Evolutionary conservation across 2,888 invertebrate genomes (phyloP), one percentile per base, ranked within the genome.

Genomic region (Dasypogon diadema): DNA sequence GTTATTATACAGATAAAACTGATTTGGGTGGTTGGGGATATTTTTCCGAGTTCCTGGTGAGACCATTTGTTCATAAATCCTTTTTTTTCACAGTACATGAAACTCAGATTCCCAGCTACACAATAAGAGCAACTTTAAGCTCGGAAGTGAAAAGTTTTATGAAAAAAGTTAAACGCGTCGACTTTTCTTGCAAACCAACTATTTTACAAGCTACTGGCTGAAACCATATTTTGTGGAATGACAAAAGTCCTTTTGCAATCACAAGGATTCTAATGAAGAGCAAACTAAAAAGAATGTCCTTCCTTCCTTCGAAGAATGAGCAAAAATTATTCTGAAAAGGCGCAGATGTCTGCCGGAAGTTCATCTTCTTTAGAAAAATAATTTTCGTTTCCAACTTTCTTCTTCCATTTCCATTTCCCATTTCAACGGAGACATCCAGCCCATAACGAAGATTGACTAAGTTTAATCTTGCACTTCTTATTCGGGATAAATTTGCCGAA

Each of bases 211-310:
- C 21, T 18, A 3, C 5, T 12, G 24, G 48, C 42, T 46, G 21
- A n/a, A 46, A 46, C 46, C 22, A 16, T 16, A 30, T 14, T 65
- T 26, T 24, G 24, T 21, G 22, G 65, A 42, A 65, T 65, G 46
- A 65, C 42, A 63, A 65, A 65, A 65, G 46, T 12, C 37, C 22
- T 63, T 63, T 42, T 16, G 46, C 46, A 65, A 65, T 46, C 65
- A 65, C 18, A 65, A 65, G 37, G 22, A 65, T 46, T 24, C 65
- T 65, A 65, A 65, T 65, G 65, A 65, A 65, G 65, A 65, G 65
- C 65, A 65, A 65, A 65, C 65, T 42, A 65, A 65, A 48, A 65
- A 65, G 65, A 46, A 65, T 65, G 65, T 24, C 65, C 22, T 48
- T 46, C 46, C 24, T 65, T 46, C 65, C 65, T 60, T 22, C 18